phyloP scores from a whole-genome alignment of 92 coral and sea anemone genomes.

The Umimayanthus chanpuru region DNA sequence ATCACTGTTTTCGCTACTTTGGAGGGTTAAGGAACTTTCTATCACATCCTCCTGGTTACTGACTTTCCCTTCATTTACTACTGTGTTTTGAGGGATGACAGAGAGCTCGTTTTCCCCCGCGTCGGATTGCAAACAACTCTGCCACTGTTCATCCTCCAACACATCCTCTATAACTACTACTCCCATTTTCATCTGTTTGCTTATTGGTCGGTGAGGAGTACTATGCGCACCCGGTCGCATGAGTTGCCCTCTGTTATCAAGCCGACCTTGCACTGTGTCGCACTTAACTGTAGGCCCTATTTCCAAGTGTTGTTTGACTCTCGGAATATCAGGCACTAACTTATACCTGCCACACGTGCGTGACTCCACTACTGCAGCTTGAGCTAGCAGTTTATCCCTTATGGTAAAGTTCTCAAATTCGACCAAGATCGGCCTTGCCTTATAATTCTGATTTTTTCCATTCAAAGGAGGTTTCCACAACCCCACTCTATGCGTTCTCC shows the following conservation, averaged over 20 bases:
- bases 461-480: neutral
- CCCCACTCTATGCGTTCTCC: neutral
- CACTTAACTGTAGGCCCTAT: neutral
- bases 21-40: too few relatives aligned
- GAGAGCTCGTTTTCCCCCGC: too few relatives aligned
- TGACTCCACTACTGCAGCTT: neutral
- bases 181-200: neutral
- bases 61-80: too few relatives aligned
- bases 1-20: too few relatives aligned
- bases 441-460: neutral
- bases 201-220: neutral
- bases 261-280: neutral
- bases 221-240: neutral
- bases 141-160: neutral
- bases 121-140: neutral
- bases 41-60: too few relatives aligned
- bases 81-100: too few relatives aligned
- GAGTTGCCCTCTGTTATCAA: neutral
- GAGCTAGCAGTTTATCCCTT: constrained; percentile 5
- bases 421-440: neutral
- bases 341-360: neutral
- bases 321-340: neutral
- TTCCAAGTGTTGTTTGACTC: neutral
- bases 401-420: neutral
- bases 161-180: constrained; percentile 4